Base-by-base conservation (phyloP, 2,113 vertebrate species). In the Actenoides lindsayi region DNA sequence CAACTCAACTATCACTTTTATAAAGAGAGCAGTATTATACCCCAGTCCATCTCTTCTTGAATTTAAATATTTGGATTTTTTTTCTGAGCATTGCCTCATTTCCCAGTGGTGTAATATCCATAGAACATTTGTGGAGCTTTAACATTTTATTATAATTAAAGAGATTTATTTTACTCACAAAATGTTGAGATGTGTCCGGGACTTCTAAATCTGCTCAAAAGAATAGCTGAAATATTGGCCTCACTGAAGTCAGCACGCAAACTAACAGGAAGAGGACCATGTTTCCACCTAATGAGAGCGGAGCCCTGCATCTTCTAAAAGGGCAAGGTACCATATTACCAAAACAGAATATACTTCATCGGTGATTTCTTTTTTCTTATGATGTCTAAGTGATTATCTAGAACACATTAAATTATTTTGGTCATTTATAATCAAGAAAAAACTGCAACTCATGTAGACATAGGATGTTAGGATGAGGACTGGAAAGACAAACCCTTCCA, bases 91-190 rank as follows among this genome's bases (percentile, higher is more conserved):
- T 83, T 92, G 18, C 35, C 46, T 90, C 80, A 54, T 93, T 86
- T 93, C 90, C 79, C 63, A 77, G 25, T 86, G 70, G 83, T 90
- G 48, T 46, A 86, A 59, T 94, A 95, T 35, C 46, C 62, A n/a
- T 10, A 71, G 83, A 87, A 81, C 35, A 44, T 89, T 89, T 89
- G 42, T 76, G 48, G 31, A 77, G 14, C 63, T 73, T 83, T 92
- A 96, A 93, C 35, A 89, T 94, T 96, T 89, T 89, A 46, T 67
- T 91, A 67, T 80, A 96, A 92, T 93, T 94, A 92, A 83, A 77
- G 16, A 42, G 67, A 92, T 92, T 94, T 94, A 87, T 94, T 94
- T 95, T 75, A 33, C 53, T 81, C 44, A 65, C 90, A 92, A 93
- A 94, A 94, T 81, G 56, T 89, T 0, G 0, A 83, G 60, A 59